These are phyloP conservation scores for Pteruthius melanotis DNA, from an alignment of 2,113 vertebrate genomes.

Conservation along the genomic window DNA sequence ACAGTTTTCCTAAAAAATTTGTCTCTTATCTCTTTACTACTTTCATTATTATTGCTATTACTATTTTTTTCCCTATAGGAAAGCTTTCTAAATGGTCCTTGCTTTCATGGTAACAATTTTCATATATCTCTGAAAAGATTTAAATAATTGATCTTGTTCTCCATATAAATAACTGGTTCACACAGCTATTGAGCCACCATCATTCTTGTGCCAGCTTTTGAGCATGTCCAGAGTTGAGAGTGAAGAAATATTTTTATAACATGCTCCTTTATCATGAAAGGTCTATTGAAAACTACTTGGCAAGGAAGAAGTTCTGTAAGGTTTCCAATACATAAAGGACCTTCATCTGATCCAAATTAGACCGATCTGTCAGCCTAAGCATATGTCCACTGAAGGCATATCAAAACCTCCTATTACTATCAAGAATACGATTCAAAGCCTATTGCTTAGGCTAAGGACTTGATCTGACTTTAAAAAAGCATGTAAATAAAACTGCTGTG, in stretches of 20 bases:
- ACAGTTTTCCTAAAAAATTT: background rate
- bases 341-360: background rate
- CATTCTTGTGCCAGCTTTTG: background rate
- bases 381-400: background rate
- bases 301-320: background rate
- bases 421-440: background rate
- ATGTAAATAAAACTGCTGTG: background rate
- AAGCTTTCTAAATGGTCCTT: background rate
- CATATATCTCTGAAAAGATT: background rate
- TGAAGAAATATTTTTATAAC: background rate
- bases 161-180: background rate
- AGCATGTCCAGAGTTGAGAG: background rate
- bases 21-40: background rate
- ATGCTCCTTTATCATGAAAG: background rate
- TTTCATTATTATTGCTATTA: background rate
- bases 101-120: background rate
- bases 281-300: slow-evolving; percentile 27
- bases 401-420: background rate
- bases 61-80: background rate
- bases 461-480: background rate
- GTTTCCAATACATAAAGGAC: background rate
- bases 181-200: background rate
- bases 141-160: background rate
- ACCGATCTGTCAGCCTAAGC: background rate
- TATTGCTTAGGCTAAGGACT: background rate